phyloP scores from a whole-genome alignment of 2,888 invertebrate genomes.

The Pecten maximus region DNA sequence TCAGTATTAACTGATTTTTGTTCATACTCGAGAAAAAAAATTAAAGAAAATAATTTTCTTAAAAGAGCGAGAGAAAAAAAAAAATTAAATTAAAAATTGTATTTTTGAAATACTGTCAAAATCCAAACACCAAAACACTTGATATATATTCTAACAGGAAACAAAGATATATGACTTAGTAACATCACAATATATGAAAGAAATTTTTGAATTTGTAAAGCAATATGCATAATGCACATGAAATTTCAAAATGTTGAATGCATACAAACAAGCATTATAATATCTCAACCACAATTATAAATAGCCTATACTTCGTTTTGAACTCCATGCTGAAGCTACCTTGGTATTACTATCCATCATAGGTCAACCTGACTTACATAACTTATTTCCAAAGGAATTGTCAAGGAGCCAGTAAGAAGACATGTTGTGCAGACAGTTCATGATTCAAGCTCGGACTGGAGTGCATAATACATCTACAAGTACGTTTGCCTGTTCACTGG shows the following conservation, averaged over 20 bases:
- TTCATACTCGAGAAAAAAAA: too few species aligned
- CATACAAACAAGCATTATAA: neutral
- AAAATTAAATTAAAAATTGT: too few species aligned
- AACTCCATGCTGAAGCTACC: neutral
- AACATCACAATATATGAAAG: neutral
- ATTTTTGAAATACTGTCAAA: neutral
- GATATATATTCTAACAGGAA: too few species aligned
- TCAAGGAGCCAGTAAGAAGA: slow-evolving; percentile 26
- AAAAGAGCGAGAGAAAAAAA: too few species aligned
- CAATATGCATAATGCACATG: neutral
- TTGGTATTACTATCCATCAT: neutral
- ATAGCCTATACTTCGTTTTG: neutral
- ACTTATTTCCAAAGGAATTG: neutral
- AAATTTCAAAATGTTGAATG: neutral
- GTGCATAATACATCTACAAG: slow-evolving; percentile 44
- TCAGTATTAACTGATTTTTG: too few species aligned
- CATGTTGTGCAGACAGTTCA: slow-evolving; percentile 46
- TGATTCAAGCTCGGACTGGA: slow-evolving; percentile 47
- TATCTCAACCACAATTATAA: neutral
- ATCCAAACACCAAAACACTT: neutral
- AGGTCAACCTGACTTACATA: neutral
- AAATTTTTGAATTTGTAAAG: neutral
- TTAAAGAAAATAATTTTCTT: too few species aligned
- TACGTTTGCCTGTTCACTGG: neutral
- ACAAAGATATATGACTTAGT: neutral